phyloP scores from a whole-genome alignment of 2,797 vertebrate species.

The Bradypodion pumilum region DNA sequence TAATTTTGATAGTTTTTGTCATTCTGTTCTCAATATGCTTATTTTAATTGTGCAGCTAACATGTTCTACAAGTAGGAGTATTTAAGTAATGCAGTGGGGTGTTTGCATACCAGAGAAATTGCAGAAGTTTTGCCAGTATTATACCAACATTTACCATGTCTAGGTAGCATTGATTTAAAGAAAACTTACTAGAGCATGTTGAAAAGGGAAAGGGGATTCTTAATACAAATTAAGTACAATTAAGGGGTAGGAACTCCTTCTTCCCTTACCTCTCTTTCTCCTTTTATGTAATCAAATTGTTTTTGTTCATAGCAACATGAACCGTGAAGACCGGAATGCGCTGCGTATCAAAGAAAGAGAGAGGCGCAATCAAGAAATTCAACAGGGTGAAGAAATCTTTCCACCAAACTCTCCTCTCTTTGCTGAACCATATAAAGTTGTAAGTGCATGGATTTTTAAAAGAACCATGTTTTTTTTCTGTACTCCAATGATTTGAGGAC shows the following conservation, averaged over 20 bases:
- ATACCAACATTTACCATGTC: conserved; percentile 8
- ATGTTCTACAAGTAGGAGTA: conserved; percentile 40
- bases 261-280: not conserved
- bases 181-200: not conserved
- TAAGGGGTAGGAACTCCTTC: too few relatives aligned
- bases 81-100: conserved; percentile 40
- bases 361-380: conserved; percentile 99
- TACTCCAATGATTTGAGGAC: too few relatives aligned
- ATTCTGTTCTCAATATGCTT: conserved; percentile 14
- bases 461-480: not conserved
- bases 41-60: conserved; percentile 27
- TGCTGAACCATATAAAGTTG: conserved; percentile 99
- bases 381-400: conserved; percentile 98
- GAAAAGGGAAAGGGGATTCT: not conserved
- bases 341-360: conserved; percentile 99
- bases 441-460: conserved; percentile 79
- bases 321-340: conserved; percentile 99
- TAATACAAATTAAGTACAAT: not conserved
- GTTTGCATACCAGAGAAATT: conserved; percentile 32
- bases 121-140: conserved; percentile 14
- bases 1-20: not conserved
- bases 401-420: conserved; percentile 98
- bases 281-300: conserved; percentile 58
- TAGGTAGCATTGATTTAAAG: not conserved
- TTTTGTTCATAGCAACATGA: conserved; percentile 96